Evolutionary conservation across 1,140 invertebrate genomes (phyloP), one percentile per base, ranked within the genome.

Genomic region (Panulirus ornatus): DNA sequence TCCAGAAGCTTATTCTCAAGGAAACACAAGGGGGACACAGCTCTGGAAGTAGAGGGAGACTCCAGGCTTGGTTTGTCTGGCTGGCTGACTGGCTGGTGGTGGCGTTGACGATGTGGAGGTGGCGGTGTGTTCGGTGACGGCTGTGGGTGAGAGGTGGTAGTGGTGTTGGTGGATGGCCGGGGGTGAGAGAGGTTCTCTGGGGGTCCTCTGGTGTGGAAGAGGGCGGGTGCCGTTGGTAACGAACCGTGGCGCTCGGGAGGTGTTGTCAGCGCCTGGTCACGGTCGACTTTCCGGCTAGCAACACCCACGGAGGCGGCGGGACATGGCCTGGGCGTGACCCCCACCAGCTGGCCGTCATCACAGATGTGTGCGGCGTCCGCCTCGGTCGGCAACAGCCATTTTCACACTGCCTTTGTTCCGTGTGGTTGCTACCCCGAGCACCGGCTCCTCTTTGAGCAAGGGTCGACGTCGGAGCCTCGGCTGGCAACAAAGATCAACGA

Each of bases 401-500:
- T 66, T 30, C 58, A 66, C 58, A 27, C n/a, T 9, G 51, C 58
- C 58, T 66, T 66, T 66, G 58, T 66, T 66, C 58, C 58, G 19
- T 58, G 54, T 58, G 54, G 54, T 58, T 58, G 54, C 54, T 58
- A 58, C 54, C 54, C 54, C 54, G 54, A 58, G 54, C n/a, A n/a
- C n/a, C 11, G 6, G 54, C 22, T 58, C 54, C 54, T 58, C 54
- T 58, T 14, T 22, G 54, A 58, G 54, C 54, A 22, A 58, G 54
- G 54, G 54, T 58, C 54, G 54, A 19, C 54, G 54, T 58, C 54
- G 54, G 58, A 27, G 58, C 3, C 58, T 66, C n/a, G 58, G 58
- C 58, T 66, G 58, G n/a, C 58, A 66, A 66, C 58, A 66, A 66
- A 66, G 58, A 66, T 66, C 58, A 66, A 66, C 58, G 58, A 66